Base-by-base conservation (phyloP, 2,797 vertebrate genomes). In the Peromyscus attwateri region DNA sequence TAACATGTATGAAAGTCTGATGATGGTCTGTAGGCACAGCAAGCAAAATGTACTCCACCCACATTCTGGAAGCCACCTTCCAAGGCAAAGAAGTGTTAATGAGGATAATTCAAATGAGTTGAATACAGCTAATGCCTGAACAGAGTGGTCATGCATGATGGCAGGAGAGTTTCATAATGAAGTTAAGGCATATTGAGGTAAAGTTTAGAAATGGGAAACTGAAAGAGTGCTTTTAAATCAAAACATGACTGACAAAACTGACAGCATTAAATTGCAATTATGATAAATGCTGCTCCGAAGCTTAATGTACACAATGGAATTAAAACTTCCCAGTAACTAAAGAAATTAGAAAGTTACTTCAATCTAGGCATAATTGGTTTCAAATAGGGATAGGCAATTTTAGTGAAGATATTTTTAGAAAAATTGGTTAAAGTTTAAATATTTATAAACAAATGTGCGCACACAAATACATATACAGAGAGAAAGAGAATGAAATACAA, bases 131-230 rank as follows among this genome's bases (percentile, higher is more conserved):
- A 89, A 92, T 96, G 97, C 95, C 49, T 91, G 92, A 97, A 60
- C 82, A 95, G 23, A 96, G 87, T 95, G 77, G 95, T 83, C 55
- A 89, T 89, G n/a, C 55, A 12, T 97, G 91, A n/a, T 91, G 80
- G 68, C 66, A 97, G 80, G 97, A 93, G 9, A 97, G 79, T 43
- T 73, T 96, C 97, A 87, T 89, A 95, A 97, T 82, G 95, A 97
- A 98, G 79, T 77, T 92, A 89, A 96, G 97, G 6, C 29, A 93
- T 89, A 92, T 82, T 49, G 77, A 77, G 76, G 77, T 13, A 89
- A 94, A 76, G 94, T 97, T 98, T 93, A 97, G 76, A 97, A 94
- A 13, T 94, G 64, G 92, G 81, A 98, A 97, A 88, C 0, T 90
- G 49, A 97, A 98, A 96, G 27, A 46, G 9, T 21, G 93, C 94